Evolutionary conservation across 1,140 invertebrate genomes (phyloP).

Genomic region (Leptinotarsa lineolata): DNA sequence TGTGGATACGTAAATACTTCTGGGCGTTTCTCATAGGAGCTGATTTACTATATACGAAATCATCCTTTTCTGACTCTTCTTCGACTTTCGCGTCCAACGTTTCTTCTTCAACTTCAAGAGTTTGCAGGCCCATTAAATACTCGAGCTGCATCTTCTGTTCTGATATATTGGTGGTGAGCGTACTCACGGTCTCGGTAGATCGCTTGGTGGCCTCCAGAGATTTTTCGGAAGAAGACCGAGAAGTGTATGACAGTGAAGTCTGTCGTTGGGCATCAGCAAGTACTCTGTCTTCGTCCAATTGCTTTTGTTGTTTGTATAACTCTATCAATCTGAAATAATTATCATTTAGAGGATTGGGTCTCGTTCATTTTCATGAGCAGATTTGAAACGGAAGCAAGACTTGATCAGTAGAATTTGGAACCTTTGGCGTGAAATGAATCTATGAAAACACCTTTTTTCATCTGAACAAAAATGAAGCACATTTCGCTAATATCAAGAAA

Average conservation of each 20-base stretch:
- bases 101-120: conserved; percentile 28
- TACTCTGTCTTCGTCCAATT: background rate
- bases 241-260: background rate
- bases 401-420: too few species aligned
- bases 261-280: background rate
- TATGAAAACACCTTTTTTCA: too few species aligned
- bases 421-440: too few species aligned
- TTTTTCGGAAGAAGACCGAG: background rate
- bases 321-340: conserved; percentile 5
- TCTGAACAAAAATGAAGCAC: too few species aligned
- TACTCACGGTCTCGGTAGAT: background rate
- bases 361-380: too few species aligned
- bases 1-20: conserved; percentile 53
- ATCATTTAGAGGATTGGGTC: background rate
- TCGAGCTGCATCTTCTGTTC: conserved; percentile 19
- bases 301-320: conserved; percentile 17
- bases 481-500: too few species aligned
- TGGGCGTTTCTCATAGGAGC: conserved; percentile 50
- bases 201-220: background rate
- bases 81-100: conserved; percentile 17
- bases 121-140: conserved; percentile 35
- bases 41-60: conserved; percentile 27
- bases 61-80: background rate
- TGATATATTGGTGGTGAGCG: background rate
- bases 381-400: too few species aligned